Evolutionary conservation across 2,797 vertebrate genomes (phyloP).

Genomic region (Benthosema pterotum): DNA sequence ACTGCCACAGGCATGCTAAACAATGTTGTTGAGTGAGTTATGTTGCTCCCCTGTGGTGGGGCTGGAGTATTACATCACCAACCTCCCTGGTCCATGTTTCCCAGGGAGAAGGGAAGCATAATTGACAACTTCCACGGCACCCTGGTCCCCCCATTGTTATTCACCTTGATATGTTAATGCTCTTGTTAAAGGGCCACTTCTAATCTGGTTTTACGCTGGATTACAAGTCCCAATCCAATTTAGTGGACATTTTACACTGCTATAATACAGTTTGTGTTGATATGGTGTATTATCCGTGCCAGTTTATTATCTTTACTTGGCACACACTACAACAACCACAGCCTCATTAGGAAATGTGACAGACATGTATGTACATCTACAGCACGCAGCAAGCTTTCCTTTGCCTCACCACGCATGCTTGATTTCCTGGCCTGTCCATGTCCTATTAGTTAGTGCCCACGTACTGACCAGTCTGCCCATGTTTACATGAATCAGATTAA

Average conservation of each 20-base stretch:
- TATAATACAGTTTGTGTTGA: slow-evolving; percentile 60
- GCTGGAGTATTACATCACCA: slow-evolving; percentile 25
- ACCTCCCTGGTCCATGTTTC: neutral
- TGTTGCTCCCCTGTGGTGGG: slow-evolving; percentile 32
- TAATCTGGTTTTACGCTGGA: slow-evolving; percentile 60
- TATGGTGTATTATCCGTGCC: slow-evolving; percentile 25
- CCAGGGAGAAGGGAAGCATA: slow-evolving; percentile 27
- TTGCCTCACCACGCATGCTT: neutral
- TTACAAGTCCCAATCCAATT: slow-evolving; percentile 66
- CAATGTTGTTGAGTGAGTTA: slow-evolving; percentile 30
- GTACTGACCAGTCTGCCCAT: no score
- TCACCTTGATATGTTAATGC: slow-evolving; percentile 61
- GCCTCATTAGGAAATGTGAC: slow-evolving; percentile 14
- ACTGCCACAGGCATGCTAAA: slow-evolving; percentile 42
- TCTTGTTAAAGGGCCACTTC: slow-evolving; percentile 58
- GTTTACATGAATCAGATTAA: slow-evolving; percentile 26
- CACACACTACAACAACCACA: neutral
- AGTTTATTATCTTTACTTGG: slow-evolving; percentile 14
- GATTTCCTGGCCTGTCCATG: slow-evolving; percentile 7
- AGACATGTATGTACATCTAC: slow-evolving; percentile 17
- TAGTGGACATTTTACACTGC: slow-evolving; percentile 46
- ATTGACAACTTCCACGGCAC: slow-evolving; percentile 47
- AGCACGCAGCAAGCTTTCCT: neutral
- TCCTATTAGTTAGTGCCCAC: neutral
- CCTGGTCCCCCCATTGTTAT: slow-evolving; percentile 56